Evolutionary conservation across 1,140 invertebrate species (phyloP).

Genomic region (Drosophila sechellia): DNA sequence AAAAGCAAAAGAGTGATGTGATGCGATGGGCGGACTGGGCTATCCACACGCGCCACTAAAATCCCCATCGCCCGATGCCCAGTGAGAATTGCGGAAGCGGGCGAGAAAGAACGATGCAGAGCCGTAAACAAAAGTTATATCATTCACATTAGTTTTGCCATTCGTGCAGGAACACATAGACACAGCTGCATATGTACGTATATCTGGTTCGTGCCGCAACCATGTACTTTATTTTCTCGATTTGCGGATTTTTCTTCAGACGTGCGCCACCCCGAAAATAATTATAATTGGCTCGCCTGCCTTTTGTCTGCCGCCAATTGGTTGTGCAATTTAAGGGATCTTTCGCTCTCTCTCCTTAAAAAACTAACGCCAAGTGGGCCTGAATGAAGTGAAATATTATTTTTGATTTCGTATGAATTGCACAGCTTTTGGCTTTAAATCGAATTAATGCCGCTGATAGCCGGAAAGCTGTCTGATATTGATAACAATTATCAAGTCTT

Average conservation of each 20-base stretch:
- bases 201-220: constrained; percentile 38
- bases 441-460: constrained; percentile 50
- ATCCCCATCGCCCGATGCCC: constrained; percentile 6
- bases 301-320: constrained; percentile 10
- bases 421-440: constrained; percentile 43
- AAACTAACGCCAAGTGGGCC: constrained; percentile 12
- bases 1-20: constrained; percentile 13
- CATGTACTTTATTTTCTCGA: constrained; percentile 50
- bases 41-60: constrained; percentile 20
- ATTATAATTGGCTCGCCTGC: constrained; percentile 17
- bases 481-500: constrained; percentile 68
- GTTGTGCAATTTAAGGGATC: constrained; percentile 60
- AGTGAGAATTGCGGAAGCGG: constrained; percentile 35
- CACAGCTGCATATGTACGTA: constrained; percentile 12
- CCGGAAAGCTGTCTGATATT: constrained; percentile 65
- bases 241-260: constrained; percentile 50
- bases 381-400: constrained; percentile 12
- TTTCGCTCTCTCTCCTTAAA: constrained; percentile 1
- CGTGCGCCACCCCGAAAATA: constrained; percentile 39
- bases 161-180: constrained; percentile 11
- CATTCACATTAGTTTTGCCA: constrained; percentile 28
- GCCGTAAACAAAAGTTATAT: constrained; percentile 49
- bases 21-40: constrained; percentile 20
- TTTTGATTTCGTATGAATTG: constrained; percentile 28
- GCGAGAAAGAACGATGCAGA: constrained; percentile 17